Evolutionary conservation across 2,113 vertebrate genomes (phyloP), one percentile per base, ranked within the genome.

Genomic region (Lethenteron camtschaticum): DNA sequence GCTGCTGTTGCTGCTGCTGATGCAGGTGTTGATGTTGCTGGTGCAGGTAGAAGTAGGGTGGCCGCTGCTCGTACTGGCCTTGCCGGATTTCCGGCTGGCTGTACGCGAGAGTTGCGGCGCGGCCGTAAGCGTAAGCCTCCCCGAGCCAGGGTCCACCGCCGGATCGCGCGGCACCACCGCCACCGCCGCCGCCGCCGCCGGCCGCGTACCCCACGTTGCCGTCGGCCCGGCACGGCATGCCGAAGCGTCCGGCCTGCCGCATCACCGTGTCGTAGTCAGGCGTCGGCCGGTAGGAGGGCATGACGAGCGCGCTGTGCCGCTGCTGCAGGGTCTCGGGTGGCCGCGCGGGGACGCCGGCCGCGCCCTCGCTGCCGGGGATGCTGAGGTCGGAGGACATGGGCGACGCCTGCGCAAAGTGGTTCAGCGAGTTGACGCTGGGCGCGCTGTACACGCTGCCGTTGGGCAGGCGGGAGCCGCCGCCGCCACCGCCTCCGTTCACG

Each of bases 351-450:
- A 41, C 41, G 41, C 41, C 41, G 41, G 41, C 41, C 41, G 41
- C 83, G 77, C 91, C 77, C 2, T 97, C 94, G 0, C 90, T 96
- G 55, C 87, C 86, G 0, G 88, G 87, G 71, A 99, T 96, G 73
- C 91, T 96, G 2, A 91, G 90, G 78, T 94, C 96, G 69, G 94
- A 99, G 71, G 94, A 99, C 88, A 92, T 82, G 1, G 94, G 94
- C 0, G 94, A 99, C 0, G 94, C 86, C 79, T 96, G 94, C 75
- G 86, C 72, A 75, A 85, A 91, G 77, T 95, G 86, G 74, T 90
- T 99, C 56, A 99, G 78, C 41, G 94, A 99, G 82, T 81, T 95
- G 41, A 90, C 95, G 78, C 94, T 99, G 76, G 95, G 94, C 0
- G 94, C 88, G 1, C 94, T 99, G 76, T 99, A 99, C 70, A 99